Evolutionary conservation across 2,888 invertebrate genomes (phyloP), one percentile per base, ranked within the genome.

Genomic region (Scaptomyza reducta): DNA sequence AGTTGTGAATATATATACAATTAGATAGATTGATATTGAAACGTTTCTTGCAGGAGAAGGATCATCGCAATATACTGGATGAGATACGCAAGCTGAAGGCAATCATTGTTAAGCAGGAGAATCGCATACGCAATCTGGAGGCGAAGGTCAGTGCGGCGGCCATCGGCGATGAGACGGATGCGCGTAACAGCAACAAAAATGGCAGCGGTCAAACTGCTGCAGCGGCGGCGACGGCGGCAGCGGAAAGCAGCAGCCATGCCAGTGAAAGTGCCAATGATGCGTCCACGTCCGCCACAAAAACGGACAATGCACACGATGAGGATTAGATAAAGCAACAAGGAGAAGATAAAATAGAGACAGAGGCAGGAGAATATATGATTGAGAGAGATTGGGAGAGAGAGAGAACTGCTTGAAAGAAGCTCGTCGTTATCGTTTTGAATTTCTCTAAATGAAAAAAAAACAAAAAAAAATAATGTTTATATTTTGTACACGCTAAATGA

Each of bases 61-160:
- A 96, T 75, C 92, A 97, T 16, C 96, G 96, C 81, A 97, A 97
- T 90, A 94, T 97, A 80, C 94, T 95, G 41, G 97, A 97, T 89
- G 97, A 97, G 92, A 97, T 98, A 82, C 94, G 97, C 63, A 97
- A 97, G 91, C 92, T 98, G 76, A 98, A 98, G 90, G 96, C 97
- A n/a, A 96, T 98, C 91, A 97, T 98, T 79, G 96, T 98, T 27
- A 97, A 97, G 89, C 98, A 98, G 90, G 98, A 98, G 92, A 97
- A 97, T 78, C 91, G 92, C 63, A 91, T 92, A 59, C 91, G 92
- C 25, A 91, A 91, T 54, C 79, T 92, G 68, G 92, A 92, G 77
- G 92, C 92, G 3, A 88, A 91, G 56, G 79, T 80, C 40, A 89
- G 89, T 56, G 87, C 89, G 25, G 85, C 90, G 14, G 86, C 89